Evolutionary conservation across 1,140 invertebrate species (phyloP).

Genomic region (Calycopis cecrops): DNA sequence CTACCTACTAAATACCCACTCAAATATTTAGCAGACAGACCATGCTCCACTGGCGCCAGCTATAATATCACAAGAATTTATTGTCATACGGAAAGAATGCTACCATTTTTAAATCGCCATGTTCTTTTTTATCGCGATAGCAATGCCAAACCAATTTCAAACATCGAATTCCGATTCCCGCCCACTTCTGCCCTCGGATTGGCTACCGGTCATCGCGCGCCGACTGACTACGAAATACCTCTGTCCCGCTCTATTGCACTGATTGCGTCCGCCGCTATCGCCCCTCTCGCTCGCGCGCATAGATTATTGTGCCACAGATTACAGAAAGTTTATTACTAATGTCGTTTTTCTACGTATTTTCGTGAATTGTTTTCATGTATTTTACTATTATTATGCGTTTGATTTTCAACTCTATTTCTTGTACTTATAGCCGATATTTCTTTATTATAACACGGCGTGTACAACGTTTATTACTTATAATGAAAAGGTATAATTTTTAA

Average conservation of each 20-base stretch:
- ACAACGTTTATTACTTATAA: conserved; percentile 21
- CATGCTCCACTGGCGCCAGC: not conserved
- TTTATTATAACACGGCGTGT: conserved; percentile 14
- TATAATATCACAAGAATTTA: not conserved
- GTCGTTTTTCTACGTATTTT: conserved; percentile 58
- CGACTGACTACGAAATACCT: conserved; percentile 36
- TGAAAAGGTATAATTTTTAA: conserved; percentile 52
- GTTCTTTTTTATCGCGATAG: conserved; percentile 20
- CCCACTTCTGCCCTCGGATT: conserved; percentile 49
- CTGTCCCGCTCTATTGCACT: conserved; percentile 38
- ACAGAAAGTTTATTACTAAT: conserved; percentile 59
- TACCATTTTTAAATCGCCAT: conserved; percentile 25
- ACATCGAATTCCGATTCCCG: conserved; percentile 47
- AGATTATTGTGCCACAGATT: conserved; percentile 55
- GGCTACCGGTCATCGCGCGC: conserved; percentile 48
- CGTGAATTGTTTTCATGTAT: conserved; percentile 37
- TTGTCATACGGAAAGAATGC: conserved; percentile 4
- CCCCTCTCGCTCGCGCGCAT: conserved; percentile 39
- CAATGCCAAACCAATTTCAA: conserved; percentile 44
- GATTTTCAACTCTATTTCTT: conserved; percentile 22
- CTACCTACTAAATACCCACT: too few species aligned
- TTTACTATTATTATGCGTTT: conserved; percentile 22
- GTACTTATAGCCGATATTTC: conserved; percentile 24
- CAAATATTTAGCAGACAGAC: too few species aligned
- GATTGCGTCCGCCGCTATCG: conserved; percentile 6